phyloP scores from a whole-genome alignment of 2,888 invertebrate genomes.

The Xestia sexstrigata region DNA sequence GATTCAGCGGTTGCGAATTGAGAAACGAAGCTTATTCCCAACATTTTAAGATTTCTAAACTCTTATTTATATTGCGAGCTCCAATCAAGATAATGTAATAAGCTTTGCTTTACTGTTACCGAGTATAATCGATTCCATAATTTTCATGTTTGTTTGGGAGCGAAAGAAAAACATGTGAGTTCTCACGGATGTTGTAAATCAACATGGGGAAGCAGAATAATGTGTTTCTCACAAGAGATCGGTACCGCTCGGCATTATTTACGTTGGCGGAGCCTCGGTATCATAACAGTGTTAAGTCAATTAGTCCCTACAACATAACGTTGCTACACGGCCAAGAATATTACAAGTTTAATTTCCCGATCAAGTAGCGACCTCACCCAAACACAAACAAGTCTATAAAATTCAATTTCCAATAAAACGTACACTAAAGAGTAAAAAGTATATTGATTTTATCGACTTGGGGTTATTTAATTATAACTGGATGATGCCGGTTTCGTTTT shows the following conservation, averaged over 20 bases:
- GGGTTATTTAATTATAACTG: constrained; percentile 75
- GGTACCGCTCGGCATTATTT: constrained; percentile 28
- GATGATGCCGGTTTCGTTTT: constrained; percentile 74
- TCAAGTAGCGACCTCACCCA: constrained; percentile 27
- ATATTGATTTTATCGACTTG: constrained; percentile 65
- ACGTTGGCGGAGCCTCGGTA: constrained; percentile 15
- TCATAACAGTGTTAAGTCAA: constrained; percentile 35
- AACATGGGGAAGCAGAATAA: constrained; percentile 41
- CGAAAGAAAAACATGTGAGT: constrained; percentile 47
- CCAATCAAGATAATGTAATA: constrained; percentile 28
- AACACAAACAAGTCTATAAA: constrained; percentile 54
- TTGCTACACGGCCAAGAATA: constrained; percentile 1
- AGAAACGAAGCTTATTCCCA: constrained; percentile 42
- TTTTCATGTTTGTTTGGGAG: constrained; percentile 44
- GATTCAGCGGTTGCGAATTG: constrained; percentile 45
- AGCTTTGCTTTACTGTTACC: constrained; percentile 15
- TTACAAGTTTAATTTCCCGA: constrained; percentile 26
- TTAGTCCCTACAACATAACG: constrained; percentile 12
- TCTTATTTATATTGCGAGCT: constrained; percentile 23
- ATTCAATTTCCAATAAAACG: constrained; percentile 56
- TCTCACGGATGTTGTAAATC: constrained; percentile 51
- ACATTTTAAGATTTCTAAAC: constrained; percentile 30
- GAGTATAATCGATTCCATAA: constrained; percentile 32
- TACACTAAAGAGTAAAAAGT: constrained; percentile 55
- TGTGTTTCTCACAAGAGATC: constrained; percentile 45